Evolutionary conservation across 1,140 invertebrate species (phyloP).

Genomic region (silkworm (Bombyx mori)): DNA sequence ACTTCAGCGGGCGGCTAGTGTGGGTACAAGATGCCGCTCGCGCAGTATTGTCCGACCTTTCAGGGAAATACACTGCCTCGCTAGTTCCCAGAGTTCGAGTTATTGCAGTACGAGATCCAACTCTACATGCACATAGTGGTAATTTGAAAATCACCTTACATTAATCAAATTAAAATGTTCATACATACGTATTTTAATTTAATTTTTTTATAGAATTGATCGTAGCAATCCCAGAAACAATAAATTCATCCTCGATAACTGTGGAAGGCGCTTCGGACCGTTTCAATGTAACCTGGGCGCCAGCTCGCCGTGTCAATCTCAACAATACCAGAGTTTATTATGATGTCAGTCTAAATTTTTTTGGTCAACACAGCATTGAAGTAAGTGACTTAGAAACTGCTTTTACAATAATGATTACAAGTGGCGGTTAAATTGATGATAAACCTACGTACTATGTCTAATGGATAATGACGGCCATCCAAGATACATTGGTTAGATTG

Average conservation of each 20-base stretch:
- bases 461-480: too few species aligned
- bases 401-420: too few species aligned
- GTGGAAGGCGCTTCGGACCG: conserved; percentile 80
- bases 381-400: conserved; percentile 21
- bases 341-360: conserved; percentile 79
- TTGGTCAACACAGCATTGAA: conserved; percentile 51
- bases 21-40: conserved; percentile 85
- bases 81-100: conserved; percentile 79
- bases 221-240: conserved; percentile 79
- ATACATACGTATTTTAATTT: too few species aligned
- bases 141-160: conserved; percentile 18
- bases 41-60: conserved; percentile 83
- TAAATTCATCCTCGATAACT: conserved; percentile 75
- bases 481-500: too few species aligned
- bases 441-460: too few species aligned
- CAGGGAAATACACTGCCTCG: conserved; percentile 81
- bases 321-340: conserved; percentile 89
- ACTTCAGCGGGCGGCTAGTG: conserved; percentile 83
- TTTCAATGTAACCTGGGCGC: conserved; percentile 87
- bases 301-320: conserved; percentile 80
- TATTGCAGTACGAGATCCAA: conserved; percentile 81
- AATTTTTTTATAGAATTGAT: conserved; percentile 50
- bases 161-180: too few species aligned
- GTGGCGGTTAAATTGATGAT: too few species aligned
- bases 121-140: conserved; percentile 73